Base-by-base conservation (phyloP, 53 echinoderm and acorn worm species). In the Paracentrotus lividus region DNA sequence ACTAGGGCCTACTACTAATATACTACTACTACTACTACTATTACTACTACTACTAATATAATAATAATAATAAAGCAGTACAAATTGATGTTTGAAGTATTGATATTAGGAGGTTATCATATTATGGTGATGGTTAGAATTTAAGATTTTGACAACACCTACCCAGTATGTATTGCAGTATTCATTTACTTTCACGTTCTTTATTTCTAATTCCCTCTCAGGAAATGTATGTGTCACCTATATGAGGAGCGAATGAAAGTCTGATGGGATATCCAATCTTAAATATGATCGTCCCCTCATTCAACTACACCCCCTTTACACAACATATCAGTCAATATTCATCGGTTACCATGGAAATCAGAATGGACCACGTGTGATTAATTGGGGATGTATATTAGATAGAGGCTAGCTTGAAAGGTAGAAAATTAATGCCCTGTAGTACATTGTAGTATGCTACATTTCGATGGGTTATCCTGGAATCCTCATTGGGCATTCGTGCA, bases 231-330 rank as follows among this genome's bases (percentile, higher is more conserved):
- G 5, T 61, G 95, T 23, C 90, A 91, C 5, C 32, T 88, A 61
- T 86, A 56, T 34, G 14, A 10, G 3, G 61, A 95, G 60, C 90
- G 97, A 58, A 56, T 90, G 33, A 61, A n/a, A 31, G n/a, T 65
- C 88, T 6, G 97, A 97, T 75, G 97, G 97, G 3, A 88, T 97
- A 20, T 90, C 58, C 33, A 97, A 97, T 77, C 81, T 97, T 2
- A 44, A 47, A 16, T 94, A 97, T 42, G 90, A 94, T 15, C 69
- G 64, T 24, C 91, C 88, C 47, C 64, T 53, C 1, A 86, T 97
- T 12, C 78, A 75, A 10, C 85, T 97, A 3, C 53, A 92, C 42
- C 93, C 94, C 16, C 88, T 96, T 9, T 97, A 97, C 47, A 93
- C 93, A 42, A 94, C 65, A 90, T 97, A 61, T 93, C 97, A 23